Evolutionary conservation across 2,113 vertebrate species (phyloP).

Genomic region (Dromiciops gliroides): DNA sequence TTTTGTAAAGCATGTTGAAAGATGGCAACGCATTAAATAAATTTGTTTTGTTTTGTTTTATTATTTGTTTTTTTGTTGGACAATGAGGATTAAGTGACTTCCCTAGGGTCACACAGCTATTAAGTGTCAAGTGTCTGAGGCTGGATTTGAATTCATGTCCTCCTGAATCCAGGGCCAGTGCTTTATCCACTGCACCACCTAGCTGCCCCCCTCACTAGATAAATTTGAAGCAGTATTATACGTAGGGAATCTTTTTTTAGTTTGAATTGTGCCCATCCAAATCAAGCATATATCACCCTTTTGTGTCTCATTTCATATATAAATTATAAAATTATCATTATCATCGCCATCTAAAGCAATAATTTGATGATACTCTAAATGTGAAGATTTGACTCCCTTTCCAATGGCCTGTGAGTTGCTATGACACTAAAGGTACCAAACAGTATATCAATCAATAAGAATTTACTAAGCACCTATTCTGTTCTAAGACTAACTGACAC

Average conservation of each 20-base stretch:
- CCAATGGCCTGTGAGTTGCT: not conserved
- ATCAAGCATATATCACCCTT: no score
- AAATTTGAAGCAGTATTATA: not conserved
- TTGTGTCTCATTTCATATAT: not conserved
- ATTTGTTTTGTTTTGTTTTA: no score
- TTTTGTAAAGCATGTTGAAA: not conserved
- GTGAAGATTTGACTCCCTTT: not conserved
- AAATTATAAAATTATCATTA: not conserved
- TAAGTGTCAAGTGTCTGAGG: no score
- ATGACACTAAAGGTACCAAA: not conserved
- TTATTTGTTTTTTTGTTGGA: no score
- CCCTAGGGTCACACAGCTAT: no score
- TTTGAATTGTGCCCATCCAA: not conserved
- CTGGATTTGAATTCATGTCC: no score
- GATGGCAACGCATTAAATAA: not conserved
- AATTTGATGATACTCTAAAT: not conserved
- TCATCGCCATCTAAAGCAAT: not conserved
- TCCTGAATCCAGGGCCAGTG: no score
- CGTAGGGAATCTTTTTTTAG: not conserved
- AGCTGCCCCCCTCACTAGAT: no score
- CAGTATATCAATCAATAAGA: not conserved
- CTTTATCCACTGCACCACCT: no score
- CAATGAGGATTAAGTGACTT: no score
- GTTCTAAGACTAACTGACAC: not conserved
- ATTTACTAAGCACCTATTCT: not conserved